These are phyloP conservation scores for Aphelocoma coerulescens DNA, from an alignment of 2,113 vertebrate genomes.

Conservation along the genomic window DNA sequence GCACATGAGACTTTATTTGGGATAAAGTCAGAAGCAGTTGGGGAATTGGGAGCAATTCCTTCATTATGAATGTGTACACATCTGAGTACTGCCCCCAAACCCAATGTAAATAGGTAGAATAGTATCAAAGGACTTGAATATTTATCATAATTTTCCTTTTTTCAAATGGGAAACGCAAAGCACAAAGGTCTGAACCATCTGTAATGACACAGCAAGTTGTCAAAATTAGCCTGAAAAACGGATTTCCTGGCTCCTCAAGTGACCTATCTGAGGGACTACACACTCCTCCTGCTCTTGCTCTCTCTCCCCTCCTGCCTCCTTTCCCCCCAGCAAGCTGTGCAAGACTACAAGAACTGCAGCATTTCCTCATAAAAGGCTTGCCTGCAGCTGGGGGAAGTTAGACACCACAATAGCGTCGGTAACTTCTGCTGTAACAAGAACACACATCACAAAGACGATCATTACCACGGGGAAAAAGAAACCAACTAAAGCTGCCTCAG, in stretches of 20 bases:
- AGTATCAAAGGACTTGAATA: not conserved
- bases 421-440: not conserved
- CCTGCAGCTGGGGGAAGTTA: conserved; percentile 12
- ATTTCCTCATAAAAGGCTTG: not conserved
- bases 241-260: not conserved
- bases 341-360: not conserved
- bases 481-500: not conserved
- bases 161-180: not conserved
- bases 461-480: not conserved
- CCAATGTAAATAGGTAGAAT: not conserved
- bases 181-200: not conserved
- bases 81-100: not conserved
- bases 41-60: not conserved
- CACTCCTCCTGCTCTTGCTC: not conserved
- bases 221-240: not conserved
- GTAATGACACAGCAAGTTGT: not conserved
- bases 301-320: not conserved
- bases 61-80: not conserved
- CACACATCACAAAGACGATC: not conserved
- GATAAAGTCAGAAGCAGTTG: not conserved
- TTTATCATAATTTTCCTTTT: not conserved
- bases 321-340: not conserved
- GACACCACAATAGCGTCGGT: not conserved
- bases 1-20: not conserved
- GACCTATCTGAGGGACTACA: not conserved